Conservation (phyloP, 2,888 invertebrate genomes). For the Drosophila bunnanda region DNA sequence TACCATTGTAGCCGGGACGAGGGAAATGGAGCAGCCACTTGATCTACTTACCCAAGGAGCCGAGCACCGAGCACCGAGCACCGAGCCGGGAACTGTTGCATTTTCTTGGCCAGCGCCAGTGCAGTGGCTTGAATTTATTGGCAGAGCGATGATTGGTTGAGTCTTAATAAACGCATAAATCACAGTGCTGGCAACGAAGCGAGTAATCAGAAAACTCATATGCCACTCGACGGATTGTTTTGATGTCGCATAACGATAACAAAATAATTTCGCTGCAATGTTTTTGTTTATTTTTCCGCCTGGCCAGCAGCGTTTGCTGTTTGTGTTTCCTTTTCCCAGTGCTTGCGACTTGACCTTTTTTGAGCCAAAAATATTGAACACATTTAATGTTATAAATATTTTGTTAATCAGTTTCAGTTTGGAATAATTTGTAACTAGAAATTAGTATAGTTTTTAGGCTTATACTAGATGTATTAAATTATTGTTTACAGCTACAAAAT, state of each 20-base stretch:
- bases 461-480: background rate
- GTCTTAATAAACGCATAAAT: conserved; percentile 38
- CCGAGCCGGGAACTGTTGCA: conserved; percentile 34
- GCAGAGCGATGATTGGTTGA: conserved; percentile 4
- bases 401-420: background rate
- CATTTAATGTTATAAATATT: background rate
- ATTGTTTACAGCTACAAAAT: background rate
- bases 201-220: conserved; percentile 29
- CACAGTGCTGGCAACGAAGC: conserved; percentile 14
- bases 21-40: conserved; percentile 54
- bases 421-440: background rate
- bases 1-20: conserved; percentile 31
- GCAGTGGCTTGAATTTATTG: background rate
- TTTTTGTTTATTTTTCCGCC: conserved; percentile 64
- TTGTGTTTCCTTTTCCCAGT: conserved; percentile 17
- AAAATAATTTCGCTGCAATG: conserved; percentile 61
- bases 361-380: background rate
- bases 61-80: conserved; percentile 20
- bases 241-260: conserved; percentile 60
- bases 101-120: background rate
- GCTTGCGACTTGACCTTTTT: background rate
- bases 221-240: conserved; percentile 35
- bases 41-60: conserved; percentile 49
- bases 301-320: conserved; percentile 34
- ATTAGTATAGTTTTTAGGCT: background rate